Evolutionary conservation across 1,140 invertebrate species (phyloP).

Genomic region (Calycopis cecrops): DNA sequence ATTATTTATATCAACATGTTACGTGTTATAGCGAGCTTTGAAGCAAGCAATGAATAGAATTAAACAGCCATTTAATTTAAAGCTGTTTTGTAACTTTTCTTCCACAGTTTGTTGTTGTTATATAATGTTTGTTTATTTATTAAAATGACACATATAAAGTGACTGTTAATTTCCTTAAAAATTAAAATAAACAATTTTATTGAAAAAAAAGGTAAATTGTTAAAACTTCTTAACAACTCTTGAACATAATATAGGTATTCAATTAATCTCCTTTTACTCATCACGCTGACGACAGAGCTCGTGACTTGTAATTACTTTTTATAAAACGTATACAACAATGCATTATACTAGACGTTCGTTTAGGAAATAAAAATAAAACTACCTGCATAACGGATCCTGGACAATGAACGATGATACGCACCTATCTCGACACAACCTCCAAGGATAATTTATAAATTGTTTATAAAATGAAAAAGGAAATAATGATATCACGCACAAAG

Average conservation of each 20-base stretch:
- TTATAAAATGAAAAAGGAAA: conserved; percentile 21
- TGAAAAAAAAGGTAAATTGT: too few species aligned
- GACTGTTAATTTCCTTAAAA: too few species aligned
- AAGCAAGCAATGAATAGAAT: too few species aligned
- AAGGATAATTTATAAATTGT: conserved; percentile 21
- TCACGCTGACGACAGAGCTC: conserved; percentile 43
- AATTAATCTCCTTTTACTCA: conserved; percentile 60
- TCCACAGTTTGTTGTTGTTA: too few species aligned
- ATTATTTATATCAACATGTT: too few species aligned
- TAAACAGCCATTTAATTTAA: too few species aligned
- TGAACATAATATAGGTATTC: conserved; percentile 68
- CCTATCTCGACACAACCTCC: conserved; percentile 35
- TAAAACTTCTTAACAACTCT: conserved; percentile 13
- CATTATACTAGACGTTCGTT: conserved; percentile 34
- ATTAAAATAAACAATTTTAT: too few species aligned
- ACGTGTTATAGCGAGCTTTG: too few species aligned
- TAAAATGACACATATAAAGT: too few species aligned
- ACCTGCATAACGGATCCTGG: conserved; percentile 43
- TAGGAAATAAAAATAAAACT: conserved; percentile 42
- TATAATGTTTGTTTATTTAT: too few species aligned
- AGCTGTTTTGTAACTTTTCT: too few species aligned
- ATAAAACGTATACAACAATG: conserved; percentile 40
- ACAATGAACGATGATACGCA: conserved; percentile 49
- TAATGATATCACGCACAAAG: conserved; percentile 36
- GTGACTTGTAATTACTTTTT: conserved; percentile 68